Conservation (phyloP, 2,113 vertebrate species). For the Probosciger aterrimus region DNA sequence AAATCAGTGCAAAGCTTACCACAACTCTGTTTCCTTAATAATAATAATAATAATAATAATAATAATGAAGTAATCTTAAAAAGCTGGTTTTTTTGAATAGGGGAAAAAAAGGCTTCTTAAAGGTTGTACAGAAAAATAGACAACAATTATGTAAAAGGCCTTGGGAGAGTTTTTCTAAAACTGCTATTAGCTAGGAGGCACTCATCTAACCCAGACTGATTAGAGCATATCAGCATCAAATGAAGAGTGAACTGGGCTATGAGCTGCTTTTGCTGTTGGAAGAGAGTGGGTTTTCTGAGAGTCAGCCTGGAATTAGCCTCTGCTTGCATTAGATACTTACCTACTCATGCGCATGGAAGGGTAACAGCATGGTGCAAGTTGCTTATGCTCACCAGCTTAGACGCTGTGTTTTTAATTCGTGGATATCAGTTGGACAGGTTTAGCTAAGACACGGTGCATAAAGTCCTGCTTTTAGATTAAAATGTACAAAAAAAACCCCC, state of each 20-base stretch:
- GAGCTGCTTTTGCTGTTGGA: not conserved
- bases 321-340: not conserved
- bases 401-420: not conserved
- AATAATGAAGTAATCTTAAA: not conserved
- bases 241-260: rapidly evolving
- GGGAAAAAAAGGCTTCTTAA: not conserved
- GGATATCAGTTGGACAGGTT: not conserved
- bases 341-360: not conserved
- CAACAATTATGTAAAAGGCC: not conserved
- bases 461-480: not conserved
- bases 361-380: not conserved
- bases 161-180: not conserved
- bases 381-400: not conserved
- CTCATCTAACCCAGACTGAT: not conserved
- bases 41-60: not conserved
- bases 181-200: not conserved
- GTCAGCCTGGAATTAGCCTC: not conserved
- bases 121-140: not conserved
- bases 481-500: not conserved
- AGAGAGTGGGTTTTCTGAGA: not conserved
- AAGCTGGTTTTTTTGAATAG: not conserved
- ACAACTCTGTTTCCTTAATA: not conserved
- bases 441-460: not conserved
- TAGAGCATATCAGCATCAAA: not conserved
- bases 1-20: not conserved